Conservation (phyloP, 2,888 invertebrate species). For the Drosophila anomalipes region DNA sequence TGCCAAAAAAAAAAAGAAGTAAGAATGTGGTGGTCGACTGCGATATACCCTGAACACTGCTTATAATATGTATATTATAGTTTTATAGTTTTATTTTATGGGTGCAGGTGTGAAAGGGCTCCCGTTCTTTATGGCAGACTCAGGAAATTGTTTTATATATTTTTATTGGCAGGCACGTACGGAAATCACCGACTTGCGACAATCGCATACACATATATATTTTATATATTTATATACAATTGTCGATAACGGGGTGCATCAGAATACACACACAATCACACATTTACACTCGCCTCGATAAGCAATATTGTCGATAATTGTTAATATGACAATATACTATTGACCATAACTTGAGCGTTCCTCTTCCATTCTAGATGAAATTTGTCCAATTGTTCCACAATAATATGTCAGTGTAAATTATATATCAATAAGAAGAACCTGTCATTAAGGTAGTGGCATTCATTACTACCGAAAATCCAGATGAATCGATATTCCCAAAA, state of each 20-base stretch:
- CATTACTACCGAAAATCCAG: neutral
- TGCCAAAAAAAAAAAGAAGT: neutral
- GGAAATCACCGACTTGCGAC: neutral
- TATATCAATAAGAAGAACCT: neutral
- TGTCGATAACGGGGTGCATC: neutral
- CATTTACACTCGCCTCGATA: neutral
- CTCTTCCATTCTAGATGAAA: neutral
- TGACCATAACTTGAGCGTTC: neutral
- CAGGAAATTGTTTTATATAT: neutral
- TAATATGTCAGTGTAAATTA: neutral
- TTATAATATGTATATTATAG: neutral
- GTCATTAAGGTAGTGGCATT: neutral
- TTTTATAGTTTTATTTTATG: too few relatives aligned
- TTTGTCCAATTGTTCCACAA: neutral
- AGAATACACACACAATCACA: neutral
- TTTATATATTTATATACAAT: neutral
- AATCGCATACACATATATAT: neutral
- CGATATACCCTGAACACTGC: neutral
- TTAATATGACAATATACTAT: too few relatives aligned
- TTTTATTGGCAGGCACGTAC: neutral
- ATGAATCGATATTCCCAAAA: neutral
- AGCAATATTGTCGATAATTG: neutral
- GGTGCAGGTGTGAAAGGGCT: neutral
- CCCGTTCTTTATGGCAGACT: neutral
- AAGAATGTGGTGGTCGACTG: neutral